Conservation (phyloP, 2,888 invertebrate species). For the Anthophora plumipes region DNA sequence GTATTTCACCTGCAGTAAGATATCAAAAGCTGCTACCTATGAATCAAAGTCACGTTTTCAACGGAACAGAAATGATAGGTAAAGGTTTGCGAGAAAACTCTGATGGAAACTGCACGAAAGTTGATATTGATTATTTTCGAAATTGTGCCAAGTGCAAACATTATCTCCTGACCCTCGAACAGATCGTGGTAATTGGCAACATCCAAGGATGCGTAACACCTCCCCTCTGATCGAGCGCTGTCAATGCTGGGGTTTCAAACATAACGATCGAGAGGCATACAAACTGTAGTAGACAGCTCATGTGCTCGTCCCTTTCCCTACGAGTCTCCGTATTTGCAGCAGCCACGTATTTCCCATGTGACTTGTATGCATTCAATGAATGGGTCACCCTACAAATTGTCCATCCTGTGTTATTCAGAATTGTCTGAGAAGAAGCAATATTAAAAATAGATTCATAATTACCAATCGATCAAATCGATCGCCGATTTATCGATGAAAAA, state of each 20-base stretch:
- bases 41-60: not conserved
- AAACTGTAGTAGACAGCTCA: slow-evolving; percentile 60
- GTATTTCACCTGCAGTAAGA: not conserved
- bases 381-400: slow-evolving; percentile 33
- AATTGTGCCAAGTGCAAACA: slow-evolving; percentile 62
- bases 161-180: slow-evolving; percentile 51
- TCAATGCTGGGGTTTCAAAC: slow-evolving; percentile 48
- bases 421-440: not conserved
- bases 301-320: slow-evolving; percentile 40
- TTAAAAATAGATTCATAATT: no score
- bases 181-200: slow-evolving; percentile 71
- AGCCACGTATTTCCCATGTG: slow-evolving; percentile 70
- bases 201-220: slow-evolving; percentile 62
- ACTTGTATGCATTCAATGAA: slow-evolving; percentile 47
- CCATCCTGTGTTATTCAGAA: slow-evolving; percentile 11
- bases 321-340: slow-evolving; percentile 40
- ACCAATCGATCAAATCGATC: no score
- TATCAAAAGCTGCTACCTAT: no score
- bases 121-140: slow-evolving; percentile 27
- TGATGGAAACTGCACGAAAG: slow-evolving; percentile 7
- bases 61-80: not conserved
- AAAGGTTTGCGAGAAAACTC: slow-evolving; percentile 4
- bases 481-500: no score
- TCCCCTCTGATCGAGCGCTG: slow-evolving; percentile 30
- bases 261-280: slow-evolving; percentile 70